Evolutionary conservation across 2,113 vertebrate species (phyloP).

Genomic region (Istiophorus platypterus): DNA sequence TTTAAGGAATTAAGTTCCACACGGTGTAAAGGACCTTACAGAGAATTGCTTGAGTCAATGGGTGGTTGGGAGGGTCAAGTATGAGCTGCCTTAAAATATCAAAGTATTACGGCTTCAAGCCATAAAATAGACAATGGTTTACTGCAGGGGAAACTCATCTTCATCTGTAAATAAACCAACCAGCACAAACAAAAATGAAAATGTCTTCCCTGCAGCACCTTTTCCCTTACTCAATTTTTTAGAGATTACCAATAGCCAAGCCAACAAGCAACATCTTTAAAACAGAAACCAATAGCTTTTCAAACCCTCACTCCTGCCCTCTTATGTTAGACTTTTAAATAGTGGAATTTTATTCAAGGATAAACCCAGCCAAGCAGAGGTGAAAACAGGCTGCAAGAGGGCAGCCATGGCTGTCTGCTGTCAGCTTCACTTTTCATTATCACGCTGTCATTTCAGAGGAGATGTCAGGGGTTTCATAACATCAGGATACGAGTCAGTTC

Average conservation of each 20-base stretch:
- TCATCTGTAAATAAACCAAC: constrained; percentile 32
- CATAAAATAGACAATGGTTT: constrained; percentile 35
- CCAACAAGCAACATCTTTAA: constrained; percentile 22
- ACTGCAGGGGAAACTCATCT: neutral
- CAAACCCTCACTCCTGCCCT: constrained; percentile 32
- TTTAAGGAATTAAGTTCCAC: constrained; percentile 79
- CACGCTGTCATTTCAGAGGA: constrained; percentile 45
- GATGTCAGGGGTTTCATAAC: constrained; percentile 61
- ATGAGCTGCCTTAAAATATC: constrained; percentile 61
- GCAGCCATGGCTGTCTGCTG: constrained; percentile 49
- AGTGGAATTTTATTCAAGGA: constrained; percentile 50
- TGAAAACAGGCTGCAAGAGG: constrained; percentile 49
- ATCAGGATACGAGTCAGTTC: constrained; percentile 43
- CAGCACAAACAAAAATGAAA: neutral
- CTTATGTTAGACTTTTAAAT: constrained; percentile 34
- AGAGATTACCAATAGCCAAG: neutral
- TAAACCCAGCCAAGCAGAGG: constrained; percentile 37
- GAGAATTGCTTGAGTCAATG: constrained; percentile 51
- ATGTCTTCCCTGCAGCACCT: neutral
- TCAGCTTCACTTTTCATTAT: constrained; percentile 70
- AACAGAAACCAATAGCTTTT: constrained; percentile 14
- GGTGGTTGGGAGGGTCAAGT: constrained; percentile 52
- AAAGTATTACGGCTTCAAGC: constrained; percentile 52
- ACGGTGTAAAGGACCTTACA: constrained; percentile 55
- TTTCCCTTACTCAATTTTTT: neutral